phyloP scores from a whole-genome alignment of 2,113 vertebrate species.

The Apteryx owenii region DNA sequence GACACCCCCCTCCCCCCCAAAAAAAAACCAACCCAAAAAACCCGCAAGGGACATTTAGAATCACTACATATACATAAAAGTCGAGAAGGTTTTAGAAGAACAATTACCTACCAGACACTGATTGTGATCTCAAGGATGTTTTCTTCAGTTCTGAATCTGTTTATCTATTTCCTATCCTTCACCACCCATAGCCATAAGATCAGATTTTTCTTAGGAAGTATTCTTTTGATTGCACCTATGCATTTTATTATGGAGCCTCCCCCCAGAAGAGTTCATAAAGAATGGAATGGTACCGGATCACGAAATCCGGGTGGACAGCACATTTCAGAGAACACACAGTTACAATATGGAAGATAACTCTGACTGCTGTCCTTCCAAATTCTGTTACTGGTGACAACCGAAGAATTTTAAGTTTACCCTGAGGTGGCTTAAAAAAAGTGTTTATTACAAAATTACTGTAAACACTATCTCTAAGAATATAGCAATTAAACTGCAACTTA shows the following conservation, averaged over 20 bases:
- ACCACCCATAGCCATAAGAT: not conserved
- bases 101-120: not conserved
- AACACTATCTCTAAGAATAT: not conserved
- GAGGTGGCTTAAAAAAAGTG: not conserved
- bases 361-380: not conserved
- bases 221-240: not conserved
- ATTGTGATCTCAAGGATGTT: not conserved
- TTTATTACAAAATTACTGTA: not conserved
- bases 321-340: not conserved
- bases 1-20: too few species aligned
- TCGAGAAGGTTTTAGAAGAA: not conserved
- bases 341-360: not conserved
- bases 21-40: not conserved
- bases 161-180: not conserved
- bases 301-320: not conserved
- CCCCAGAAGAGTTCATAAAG: not conserved
- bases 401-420: not conserved
- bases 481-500: not conserved
- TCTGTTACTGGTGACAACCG: not conserved
- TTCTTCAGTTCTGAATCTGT: not conserved
- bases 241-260: not conserved
- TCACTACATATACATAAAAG: not conserved
- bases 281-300: not conserved
- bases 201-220: not conserved
- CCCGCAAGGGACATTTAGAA: not conserved